phyloP scores from a whole-genome alignment of 2,888 invertebrate genomes.

The Strigamia transsilvanica region DNA sequence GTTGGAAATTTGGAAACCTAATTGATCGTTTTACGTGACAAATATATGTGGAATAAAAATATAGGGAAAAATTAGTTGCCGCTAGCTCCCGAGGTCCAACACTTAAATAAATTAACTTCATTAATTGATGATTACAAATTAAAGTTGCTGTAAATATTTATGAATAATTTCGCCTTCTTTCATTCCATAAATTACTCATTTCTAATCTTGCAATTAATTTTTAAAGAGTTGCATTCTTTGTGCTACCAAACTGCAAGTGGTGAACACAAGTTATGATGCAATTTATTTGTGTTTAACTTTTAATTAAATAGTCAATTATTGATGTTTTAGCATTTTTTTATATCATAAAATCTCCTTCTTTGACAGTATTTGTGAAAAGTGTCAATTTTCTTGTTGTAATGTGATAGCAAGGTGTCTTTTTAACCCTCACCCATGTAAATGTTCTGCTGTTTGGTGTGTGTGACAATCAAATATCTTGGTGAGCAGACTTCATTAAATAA shows the following conservation, averaged over 20 bases:
- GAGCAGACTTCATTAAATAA: conserved; percentile 43
- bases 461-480: conserved; percentile 40
- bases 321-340: too few relatives aligned
- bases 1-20: neutral
- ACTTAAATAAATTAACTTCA: too few relatives aligned
- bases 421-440: neutral
- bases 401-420: conserved; percentile 36
- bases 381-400: neutral
- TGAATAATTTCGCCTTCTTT: neutral
- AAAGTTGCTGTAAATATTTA: neutral
- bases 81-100: neutral
- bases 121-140: too few relatives aligned
- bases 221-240: neutral
- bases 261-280: neutral
- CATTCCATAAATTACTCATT: conserved; percentile 15
- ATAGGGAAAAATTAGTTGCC: too few relatives aligned
- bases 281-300: conserved; percentile 3
- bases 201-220: neutral
- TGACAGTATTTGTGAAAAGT: neutral
- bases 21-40: neutral
- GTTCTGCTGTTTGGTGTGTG: neutral
- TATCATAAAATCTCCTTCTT: neutral
- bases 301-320: neutral
- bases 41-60: too few relatives aligned
- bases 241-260: neutral